These are phyloP conservation scores for Diarsia dahlii DNA, from an alignment of 2,888 invertebrate genomes.

Conservation along the genomic window DNA sequence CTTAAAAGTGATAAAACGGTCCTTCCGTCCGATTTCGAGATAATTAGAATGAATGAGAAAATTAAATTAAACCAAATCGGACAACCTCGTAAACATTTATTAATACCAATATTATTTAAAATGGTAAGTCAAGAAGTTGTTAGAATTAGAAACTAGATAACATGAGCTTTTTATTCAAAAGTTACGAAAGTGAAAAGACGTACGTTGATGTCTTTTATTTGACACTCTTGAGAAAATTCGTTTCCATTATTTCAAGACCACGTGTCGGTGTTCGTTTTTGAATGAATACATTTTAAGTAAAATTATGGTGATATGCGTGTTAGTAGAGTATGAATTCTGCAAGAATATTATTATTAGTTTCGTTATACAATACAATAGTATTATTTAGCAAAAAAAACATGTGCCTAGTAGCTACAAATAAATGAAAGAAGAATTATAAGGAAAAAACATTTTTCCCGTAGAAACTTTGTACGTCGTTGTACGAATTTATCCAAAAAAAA, in stretches of 20 bases:
- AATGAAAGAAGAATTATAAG: constrained; percentile 16
- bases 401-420: constrained; percentile 1
- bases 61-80: background rate
- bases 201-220: constrained; percentile 70
- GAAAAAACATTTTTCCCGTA: background rate
- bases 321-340: background rate
- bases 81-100: background rate
- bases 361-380: no score
- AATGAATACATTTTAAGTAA: background rate
- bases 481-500: constrained; percentile 42
- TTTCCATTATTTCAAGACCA: constrained; percentile 17
- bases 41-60: background rate
- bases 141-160: background rate
- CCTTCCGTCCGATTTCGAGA: background rate
- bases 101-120: no score
- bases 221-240: constrained; percentile 45
- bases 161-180: background rate
- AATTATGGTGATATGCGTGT: background rate
- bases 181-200: constrained; percentile 19
- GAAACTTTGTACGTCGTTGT: constrained; percentile 8
- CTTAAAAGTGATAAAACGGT: background rate
- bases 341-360: background rate
- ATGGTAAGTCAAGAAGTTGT: background rate
- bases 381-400: no score
- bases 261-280: constrained; percentile 5